These are phyloP conservation scores for Sclerodermus sp. DNA, from an alignment of 2,888 invertebrate genomes.

Conservation along the genomic window DNA sequence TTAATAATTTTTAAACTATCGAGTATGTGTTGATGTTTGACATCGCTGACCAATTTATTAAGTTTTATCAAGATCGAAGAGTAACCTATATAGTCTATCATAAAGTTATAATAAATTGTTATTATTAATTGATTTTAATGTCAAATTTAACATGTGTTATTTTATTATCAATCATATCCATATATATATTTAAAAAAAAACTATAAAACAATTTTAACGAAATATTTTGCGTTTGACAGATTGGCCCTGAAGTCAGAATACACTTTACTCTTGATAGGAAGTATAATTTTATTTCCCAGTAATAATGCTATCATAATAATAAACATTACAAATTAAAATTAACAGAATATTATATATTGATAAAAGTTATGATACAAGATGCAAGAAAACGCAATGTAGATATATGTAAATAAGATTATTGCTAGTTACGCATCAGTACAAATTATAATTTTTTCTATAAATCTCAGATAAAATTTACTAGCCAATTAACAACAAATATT, in stretches of 20 bases:
- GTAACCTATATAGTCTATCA: too few relatives aligned
- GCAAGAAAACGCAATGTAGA: conserved; percentile 20
- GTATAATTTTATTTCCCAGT: conserved; percentile 34
- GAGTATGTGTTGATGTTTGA: too few relatives aligned
- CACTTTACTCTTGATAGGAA: conserved; percentile 14
- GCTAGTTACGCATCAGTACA: too few relatives aligned
- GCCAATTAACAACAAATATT: conserved; percentile 21
- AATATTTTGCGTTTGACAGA: conserved; percentile 4
- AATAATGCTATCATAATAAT: conserved; percentile 29
- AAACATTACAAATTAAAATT: conserved; percentile 37
- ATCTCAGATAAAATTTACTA: conserved; percentile 17
- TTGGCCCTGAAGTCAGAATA: background rate
- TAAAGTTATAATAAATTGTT: too few relatives aligned
- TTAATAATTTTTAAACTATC: too few relatives aligned
- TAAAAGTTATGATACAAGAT: conserved; percentile 19
- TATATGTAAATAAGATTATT: background rate
- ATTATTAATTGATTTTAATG: too few relatives aligned
- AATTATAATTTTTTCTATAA: too few relatives aligned
- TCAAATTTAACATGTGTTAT: too few relatives aligned
- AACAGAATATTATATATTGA: conserved; percentile 28
- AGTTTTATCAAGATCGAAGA: too few relatives aligned
- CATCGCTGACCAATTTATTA: too few relatives aligned
- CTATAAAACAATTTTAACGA: background rate
- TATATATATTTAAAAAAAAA: background rate
- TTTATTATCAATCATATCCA: too few relatives aligned